Evolutionary conservation across 2,113 vertebrate genomes (phyloP), one percentile per base, ranked within the genome.

Genomic region (Ailurus styani): DNA sequence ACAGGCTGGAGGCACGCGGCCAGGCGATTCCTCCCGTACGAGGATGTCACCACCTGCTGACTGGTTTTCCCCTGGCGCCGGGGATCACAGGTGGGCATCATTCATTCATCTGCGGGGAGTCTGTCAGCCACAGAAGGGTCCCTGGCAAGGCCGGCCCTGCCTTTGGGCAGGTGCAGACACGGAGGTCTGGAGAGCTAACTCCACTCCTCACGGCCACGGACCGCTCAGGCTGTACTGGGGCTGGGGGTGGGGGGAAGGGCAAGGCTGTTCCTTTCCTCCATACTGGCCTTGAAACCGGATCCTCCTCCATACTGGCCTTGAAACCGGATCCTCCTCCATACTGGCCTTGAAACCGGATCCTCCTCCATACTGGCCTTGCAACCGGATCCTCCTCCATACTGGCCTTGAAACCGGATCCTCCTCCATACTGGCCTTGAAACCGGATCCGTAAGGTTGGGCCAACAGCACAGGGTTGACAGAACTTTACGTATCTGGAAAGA

Each of bases 201-300:
- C 27, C 7, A 20, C 29, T 3, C 2, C 40, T 50, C 10, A 23
- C 1, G 75, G 68, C 68, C 15, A 0, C 52, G 5, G 25, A 3
- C 73, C 3, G 3, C 2, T 4, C 0, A 2, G 34, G 29, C n/a
- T 4, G 14, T 13, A 20, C 20, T 23, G 55, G 29, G 37, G 6
- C 9, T 25, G 42, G 4, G 66, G 66, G 18, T 10, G 8, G 34
- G 34, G 3, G 31, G 23, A 8, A 8, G 18, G 7, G 55, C 0
- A 40, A 37, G 13, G 68, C 20, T 0, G 13, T 6, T 0, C 18
- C 29, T 64, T 47, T 78, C 60, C 12, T 66, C 55, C 18, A 2
- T 3, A 4, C 2, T 0, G 1, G 34, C 4, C 81, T 25, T 72
- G 57, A 5, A 34, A 31, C 23, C 40, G 57, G 81, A 52, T 23